Base-by-base conservation (phyloP, 1,140 invertebrate species). In the Pteromalus puparum region DNA sequence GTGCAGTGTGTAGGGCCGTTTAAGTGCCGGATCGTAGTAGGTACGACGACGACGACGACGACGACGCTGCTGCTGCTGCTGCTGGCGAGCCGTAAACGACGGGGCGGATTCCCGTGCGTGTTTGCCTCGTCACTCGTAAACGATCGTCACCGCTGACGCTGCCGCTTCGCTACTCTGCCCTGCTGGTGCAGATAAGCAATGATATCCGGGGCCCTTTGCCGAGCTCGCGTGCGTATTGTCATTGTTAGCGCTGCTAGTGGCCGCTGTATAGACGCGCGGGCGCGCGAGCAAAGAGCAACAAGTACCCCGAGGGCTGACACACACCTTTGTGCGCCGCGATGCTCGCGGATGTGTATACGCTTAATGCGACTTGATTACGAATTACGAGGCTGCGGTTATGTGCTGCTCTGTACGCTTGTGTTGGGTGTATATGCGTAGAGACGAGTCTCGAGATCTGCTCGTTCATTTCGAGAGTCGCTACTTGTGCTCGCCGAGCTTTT, bases 71-170 rank as follows among this genome's bases (percentile, higher is more conserved):
- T 34, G 30, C 30, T 34, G 38, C 38, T 42, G 42, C 4, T 38
- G 38, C 1, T 61, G 46, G 26, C 46, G 70, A 65, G 61, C 72
- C 30, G 61, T 82, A 75, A 82, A 82, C 28, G 81, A 38, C 26
- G 68, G 70, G 24, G 70, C 28, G 0, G 26, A 13, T 26, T 24
- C 42, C 9, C 18, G 28, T 1, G 48, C 10, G 24, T 48, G 28
- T 74, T 61, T 38, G 72, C 48, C 28, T 82, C 48, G 12, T 82
- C 72, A 24, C 70, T 75, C 72, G 81, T 82, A 82, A 82, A 82
- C 21, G 70, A 38, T n/a, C 72, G 21, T 30, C 28, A 34, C 72
- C 21, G 70, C 70, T 70, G 34, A 53, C 46, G 30, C 53, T 28
- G 24, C 10, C 7, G 18, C 26, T 65, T 3, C 6, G 12, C 7